Conservation (phyloP, 1,140 invertebrate genomes). For the Vanessa atalanta region DNA sequence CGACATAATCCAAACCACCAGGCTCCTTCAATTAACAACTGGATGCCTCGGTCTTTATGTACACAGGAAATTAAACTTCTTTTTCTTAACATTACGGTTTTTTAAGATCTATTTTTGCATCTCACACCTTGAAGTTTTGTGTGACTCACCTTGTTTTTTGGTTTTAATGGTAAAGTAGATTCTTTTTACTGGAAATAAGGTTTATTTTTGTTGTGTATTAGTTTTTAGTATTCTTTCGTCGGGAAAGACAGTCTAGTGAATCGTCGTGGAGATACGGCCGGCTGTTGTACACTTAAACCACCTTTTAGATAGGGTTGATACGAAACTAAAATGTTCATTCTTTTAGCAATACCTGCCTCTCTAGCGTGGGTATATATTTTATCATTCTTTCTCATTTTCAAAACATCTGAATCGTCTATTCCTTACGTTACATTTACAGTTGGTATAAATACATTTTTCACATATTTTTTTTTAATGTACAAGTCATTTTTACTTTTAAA, state of each 20-base stretch:
- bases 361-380: not conserved
- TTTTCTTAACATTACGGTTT: conserved; percentile 44
- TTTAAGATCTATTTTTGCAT: conserved; percentile 49
- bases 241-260: conserved; percentile 48
- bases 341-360: not conserved
- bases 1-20: conserved; percentile 49
- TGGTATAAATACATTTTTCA: too few species aligned
- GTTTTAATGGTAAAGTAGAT: conserved; percentile 19
- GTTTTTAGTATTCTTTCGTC: conserved; percentile 40
- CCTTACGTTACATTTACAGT: too few species aligned
- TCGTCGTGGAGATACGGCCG: conserved; percentile 48
- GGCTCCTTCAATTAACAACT: conserved; percentile 51
- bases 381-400: not conserved
- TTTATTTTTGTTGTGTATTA: conserved; percentile 31
- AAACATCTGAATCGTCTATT: too few species aligned
- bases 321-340: not conserved
- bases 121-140: conserved; percentile 33
- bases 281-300: conserved; percentile 55
- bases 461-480: too few species aligned
- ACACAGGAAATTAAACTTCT: conserved; percentile 59
- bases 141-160: conserved; percentile 27
- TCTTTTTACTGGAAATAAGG: conserved; percentile 32
- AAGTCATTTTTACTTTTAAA: too few species aligned
- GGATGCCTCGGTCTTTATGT: conserved; percentile 31
- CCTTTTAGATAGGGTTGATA: conserved; percentile 40